These are phyloP conservation scores for Centruroides vittatus DNA, from an alignment of 1,140 invertebrate genomes.

Conservation along the genomic window DNA sequence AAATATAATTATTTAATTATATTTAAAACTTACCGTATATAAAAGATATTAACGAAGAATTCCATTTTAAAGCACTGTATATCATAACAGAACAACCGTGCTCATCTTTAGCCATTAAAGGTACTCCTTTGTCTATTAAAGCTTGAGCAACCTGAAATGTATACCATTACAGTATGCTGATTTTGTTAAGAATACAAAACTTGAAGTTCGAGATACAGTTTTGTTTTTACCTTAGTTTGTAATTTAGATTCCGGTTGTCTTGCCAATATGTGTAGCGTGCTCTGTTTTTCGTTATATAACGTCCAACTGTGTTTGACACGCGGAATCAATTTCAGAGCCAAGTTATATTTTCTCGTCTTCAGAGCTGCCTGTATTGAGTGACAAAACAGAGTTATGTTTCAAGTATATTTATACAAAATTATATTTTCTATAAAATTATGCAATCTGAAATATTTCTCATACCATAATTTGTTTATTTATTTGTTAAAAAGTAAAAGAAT, in stretches of 20 bases:
- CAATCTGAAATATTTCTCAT: too few species aligned
- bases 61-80: slow-evolving; percentile 31
- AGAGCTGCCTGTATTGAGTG: slow-evolving; percentile 26
- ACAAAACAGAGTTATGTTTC: too few species aligned
- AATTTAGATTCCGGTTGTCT: slow-evolving; percentile 16
- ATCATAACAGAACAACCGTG: slow-evolving; percentile 30
- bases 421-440: too few species aligned
- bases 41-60: slow-evolving; percentile 24
- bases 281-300: slow-evolving; percentile 21
- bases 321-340: slow-evolving; percentile 30
- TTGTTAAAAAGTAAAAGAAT: too few species aligned
- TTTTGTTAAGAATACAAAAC: neutral
- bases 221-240: slow-evolving; percentile 23
- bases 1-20: too few species aligned
- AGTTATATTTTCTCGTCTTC: slow-evolving; percentile 29
- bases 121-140: slow-evolving; percentile 24
- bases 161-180: neutral
- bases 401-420: too few species aligned
- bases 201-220: neutral
- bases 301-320: slow-evolving; percentile 17
- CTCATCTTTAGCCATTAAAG: slow-evolving; percentile 24
- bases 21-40: slow-evolving; percentile 20
- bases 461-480: too few species aligned
- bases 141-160: slow-evolving; percentile 25
- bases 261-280: slow-evolving; percentile 29